Conservation (phyloP, 1,140 invertebrate genomes). For the Drosophila insularis region DNA sequence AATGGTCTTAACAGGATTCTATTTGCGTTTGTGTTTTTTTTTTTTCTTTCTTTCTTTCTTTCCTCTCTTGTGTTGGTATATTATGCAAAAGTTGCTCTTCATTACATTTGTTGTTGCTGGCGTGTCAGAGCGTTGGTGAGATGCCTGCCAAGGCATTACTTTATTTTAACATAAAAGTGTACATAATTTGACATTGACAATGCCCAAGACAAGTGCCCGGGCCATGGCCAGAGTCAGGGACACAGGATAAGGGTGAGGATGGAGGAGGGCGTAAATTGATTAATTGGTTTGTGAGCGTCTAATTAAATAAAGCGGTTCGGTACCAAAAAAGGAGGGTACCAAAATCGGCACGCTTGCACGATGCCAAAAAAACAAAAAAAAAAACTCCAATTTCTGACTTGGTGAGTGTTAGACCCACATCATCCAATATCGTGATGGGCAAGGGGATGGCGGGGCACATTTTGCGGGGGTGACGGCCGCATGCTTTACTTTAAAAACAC, state of each 20-base stretch:
- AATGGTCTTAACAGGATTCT: slow-evolving; percentile 77
- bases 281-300: slow-evolving; percentile 80
- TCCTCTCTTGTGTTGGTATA: slow-evolving; percentile 23
- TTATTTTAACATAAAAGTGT: slow-evolving; percentile 76
- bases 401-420: slow-evolving; percentile 63
- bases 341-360: slow-evolving; percentile 38
- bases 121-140: neutral
- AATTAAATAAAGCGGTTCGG: slow-evolving; percentile 77
- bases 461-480: neutral
- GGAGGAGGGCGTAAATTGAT: slow-evolving; percentile 59
- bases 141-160: slow-evolving; percentile 44
- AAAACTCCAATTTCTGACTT: neutral
- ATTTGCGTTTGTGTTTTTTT: slow-evolving; percentile 44
- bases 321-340: slow-evolving; percentile 18
- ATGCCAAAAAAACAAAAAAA: too few relatives aligned
- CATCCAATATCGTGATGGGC: slow-evolving; percentile 22
- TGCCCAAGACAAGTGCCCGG: slow-evolving; percentile 24
- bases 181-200: slow-evolving; percentile 79
- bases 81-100: slow-evolving; percentile 47
- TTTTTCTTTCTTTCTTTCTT: neutral
- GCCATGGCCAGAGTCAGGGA: neutral
- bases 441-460: neutral
- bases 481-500: slow-evolving; percentile 47
- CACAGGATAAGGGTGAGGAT: neutral
- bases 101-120: slow-evolving; percentile 31